phyloP scores from a whole-genome alignment of 2,797 vertebrate genomes.

The Chloroceryle amazona region DNA sequence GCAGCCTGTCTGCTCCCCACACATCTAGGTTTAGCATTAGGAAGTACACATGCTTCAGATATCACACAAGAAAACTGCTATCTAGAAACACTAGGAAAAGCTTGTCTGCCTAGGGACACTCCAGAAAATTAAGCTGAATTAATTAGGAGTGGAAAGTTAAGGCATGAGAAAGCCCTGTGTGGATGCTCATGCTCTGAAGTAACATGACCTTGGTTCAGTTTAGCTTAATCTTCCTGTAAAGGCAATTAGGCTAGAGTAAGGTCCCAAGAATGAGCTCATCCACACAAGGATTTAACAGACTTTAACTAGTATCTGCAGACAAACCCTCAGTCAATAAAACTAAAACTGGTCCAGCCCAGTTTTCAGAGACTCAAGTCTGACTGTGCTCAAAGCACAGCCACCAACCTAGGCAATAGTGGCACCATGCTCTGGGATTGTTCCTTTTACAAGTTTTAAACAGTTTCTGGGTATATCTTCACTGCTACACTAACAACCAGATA shows the following conservation, averaged over 20 bases:
- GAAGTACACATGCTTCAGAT: accelerated
- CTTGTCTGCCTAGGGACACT: background rate
- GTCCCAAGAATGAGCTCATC: background rate
- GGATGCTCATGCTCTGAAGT: background rate
- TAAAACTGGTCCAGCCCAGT: background rate
- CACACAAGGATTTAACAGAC: background rate
- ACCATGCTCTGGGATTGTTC: background rate
- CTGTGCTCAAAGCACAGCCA: background rate
- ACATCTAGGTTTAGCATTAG: background rate
- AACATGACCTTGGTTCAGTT: background rate
- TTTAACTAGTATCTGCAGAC: background rate
- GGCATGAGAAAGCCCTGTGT: background rate
- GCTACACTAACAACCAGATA: background rate
- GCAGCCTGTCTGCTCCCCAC: background rate
- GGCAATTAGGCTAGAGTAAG: background rate
- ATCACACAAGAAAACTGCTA: background rate
- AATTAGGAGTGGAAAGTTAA: conserved; percentile 26
- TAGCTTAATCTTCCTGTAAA: conserved; percentile 19
- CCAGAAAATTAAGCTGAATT: conserved; percentile 25
- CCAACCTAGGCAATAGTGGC: background rate
- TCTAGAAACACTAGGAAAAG: background rate
- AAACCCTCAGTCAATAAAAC: conserved; percentile 6
- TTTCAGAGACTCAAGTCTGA: background rate
- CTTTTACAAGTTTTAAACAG: background rate
- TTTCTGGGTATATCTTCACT: background rate